phyloP scores from a whole-genome alignment of 2,113 vertebrate genomes.

The Hemiprocne comata region DNA sequence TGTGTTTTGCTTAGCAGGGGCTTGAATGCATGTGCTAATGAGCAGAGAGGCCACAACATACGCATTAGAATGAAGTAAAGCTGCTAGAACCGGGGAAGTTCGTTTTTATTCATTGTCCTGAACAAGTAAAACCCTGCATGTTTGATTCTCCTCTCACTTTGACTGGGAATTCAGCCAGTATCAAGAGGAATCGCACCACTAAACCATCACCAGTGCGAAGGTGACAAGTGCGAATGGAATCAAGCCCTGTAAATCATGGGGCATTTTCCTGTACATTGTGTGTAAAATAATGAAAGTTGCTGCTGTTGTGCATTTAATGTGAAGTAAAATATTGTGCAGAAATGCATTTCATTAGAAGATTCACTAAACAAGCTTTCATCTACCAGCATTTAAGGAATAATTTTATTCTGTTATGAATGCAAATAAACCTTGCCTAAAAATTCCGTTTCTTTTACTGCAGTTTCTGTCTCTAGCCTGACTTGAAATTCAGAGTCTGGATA shows the following conservation, averaged over 20 bases:
- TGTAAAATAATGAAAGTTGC: not conserved
- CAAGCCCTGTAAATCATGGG: not conserved
- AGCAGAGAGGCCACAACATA: not conserved
- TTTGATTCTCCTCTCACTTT: not conserved
- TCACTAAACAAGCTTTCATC: not conserved
- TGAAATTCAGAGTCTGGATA: not conserved
- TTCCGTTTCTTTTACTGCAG: not conserved
- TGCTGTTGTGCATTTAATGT: constrained; percentile 24
- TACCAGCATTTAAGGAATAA: constrained; percentile 2
- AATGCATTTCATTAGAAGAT: not conserved
- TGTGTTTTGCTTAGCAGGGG: constrained; percentile 7
- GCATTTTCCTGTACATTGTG: not conserved
- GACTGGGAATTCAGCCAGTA: not conserved
- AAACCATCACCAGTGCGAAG: not conserved
- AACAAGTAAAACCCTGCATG: not conserved
- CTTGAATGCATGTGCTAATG: not conserved
- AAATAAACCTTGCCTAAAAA: constrained; percentile 22
- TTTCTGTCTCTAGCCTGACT: not conserved
- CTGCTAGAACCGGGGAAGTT: not conserved
- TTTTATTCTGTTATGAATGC: not conserved
- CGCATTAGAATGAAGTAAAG: not conserved
- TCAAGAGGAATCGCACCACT: not conserved
- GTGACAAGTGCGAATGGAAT: not conserved
- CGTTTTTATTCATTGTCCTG: not conserved
- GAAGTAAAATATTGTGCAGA: constrained; percentile 16